Conservation (phyloP, 2,113 vertebrate species). For the Dunckerocampus dactyliophorus region DNA sequence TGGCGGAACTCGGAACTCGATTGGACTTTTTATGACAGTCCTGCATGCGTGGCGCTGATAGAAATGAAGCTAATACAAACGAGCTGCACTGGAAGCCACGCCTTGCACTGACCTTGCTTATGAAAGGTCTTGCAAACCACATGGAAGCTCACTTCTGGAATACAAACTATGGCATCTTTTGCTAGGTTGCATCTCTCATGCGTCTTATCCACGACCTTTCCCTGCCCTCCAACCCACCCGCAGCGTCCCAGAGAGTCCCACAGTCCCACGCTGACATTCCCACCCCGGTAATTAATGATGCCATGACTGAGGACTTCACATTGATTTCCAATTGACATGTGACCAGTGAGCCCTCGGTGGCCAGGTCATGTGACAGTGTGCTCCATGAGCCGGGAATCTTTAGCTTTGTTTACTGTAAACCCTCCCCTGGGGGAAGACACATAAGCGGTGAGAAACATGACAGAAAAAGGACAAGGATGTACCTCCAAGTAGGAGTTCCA, state of each 20-base stretch:
- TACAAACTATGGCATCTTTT: too few relatives aligned
- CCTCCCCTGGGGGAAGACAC: too few relatives aligned
- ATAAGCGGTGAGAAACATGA: too few relatives aligned
- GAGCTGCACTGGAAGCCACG: too few relatives aligned
- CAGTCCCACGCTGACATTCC: conserved; percentile 3
- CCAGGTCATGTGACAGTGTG: background rate
- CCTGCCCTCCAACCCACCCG: background rate
- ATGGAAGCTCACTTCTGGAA: too few relatives aligned
- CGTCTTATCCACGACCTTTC: conserved; percentile 21
- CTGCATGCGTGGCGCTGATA: conserved; percentile 12
- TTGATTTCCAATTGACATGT: conserved; percentile 31
- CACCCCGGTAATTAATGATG: conserved; percentile 24
- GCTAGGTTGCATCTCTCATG: too few relatives aligned
- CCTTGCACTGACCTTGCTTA: too few relatives aligned
- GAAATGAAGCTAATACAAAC: background rate
- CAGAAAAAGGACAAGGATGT: too few relatives aligned
- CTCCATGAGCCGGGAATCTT: conserved; percentile 5
- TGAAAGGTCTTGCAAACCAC: too few relatives aligned
- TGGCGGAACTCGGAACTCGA: background rate
- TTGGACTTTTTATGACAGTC: background rate
- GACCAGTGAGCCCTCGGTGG: conserved; percentile 11
- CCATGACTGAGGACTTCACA: conserved; percentile 12
- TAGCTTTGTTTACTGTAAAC: conserved; percentile 15
- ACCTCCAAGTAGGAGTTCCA: too few relatives aligned
- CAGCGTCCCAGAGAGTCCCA: background rate